Evolutionary conservation across 1,140 invertebrate species (phyloP), one percentile per base, ranked within the genome.

Genomic region (Lanistes nyassanus): DNA sequence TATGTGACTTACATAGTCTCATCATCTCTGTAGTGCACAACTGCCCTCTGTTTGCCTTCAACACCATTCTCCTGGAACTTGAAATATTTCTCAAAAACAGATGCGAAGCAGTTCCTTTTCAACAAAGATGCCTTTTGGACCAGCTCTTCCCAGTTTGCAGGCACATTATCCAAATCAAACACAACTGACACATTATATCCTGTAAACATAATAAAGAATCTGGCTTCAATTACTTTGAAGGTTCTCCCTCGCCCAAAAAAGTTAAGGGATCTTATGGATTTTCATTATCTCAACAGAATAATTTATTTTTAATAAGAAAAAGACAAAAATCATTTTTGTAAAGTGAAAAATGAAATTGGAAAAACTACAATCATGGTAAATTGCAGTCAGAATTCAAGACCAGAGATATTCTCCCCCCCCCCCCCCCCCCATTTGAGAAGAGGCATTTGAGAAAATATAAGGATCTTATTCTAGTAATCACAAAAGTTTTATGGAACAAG

Each of bases 41-140:
- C 96, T 76, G 98, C 98, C 87, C 96, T 92, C 88, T 97, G 96
- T 79, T 98, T 94, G 16, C 94, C 94, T 87, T 97, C 94, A 85
- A 94, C 93, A 2, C 95, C 96, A 81, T 94, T 92, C 88, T 97
- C 96, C 92, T 99, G 98, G 89, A 97, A 97, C 87, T 98, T 94
- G 90, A 99, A 99, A 91, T 99, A 99, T 86, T 99, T 98, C 90
- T 99, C 97, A 91, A 99, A 99, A 51, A 99, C 97, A 56, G 98
- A 98, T 26, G 98, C 98, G 91, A 99, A 99, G 91, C 98, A 99
- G 90, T 99, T 98, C 84, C 98, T 93, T 90, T 99, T 99, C 56
- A 99, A 90, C 36, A 98, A 91, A 36, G 96, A 96, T 80, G 98
- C 95, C 92, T 97, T 97, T 88, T 96, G 95, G n/a, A 90, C 87